Evolutionary conservation across 2,888 invertebrate genomes (phyloP).

Genomic region (Oscheius sp.): DNA sequence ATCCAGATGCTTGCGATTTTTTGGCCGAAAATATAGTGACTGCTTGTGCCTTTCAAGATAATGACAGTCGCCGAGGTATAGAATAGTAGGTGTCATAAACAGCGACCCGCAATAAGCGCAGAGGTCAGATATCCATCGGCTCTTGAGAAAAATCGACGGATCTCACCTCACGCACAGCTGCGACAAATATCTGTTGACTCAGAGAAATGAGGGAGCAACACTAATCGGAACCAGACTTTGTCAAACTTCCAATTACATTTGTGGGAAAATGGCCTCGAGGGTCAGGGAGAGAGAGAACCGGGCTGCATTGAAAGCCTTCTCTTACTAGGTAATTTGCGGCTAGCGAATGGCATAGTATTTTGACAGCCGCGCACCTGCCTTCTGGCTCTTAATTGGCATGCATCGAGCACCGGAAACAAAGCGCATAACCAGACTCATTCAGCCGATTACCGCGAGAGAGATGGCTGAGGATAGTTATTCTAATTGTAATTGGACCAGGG

Average conservation of each 20-base stretch:
- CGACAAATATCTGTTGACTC: background rate
- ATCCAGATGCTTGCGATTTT: background rate
- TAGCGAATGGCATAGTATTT: constrained; percentile 31
- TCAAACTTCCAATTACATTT: background rate
- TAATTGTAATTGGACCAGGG: constrained; percentile 1
- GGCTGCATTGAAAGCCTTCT: background rate
- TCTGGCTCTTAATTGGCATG: constrained; percentile 23
- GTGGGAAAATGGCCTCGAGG: background rate
- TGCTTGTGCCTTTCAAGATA: constrained; percentile 7
- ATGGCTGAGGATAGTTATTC: background rate
- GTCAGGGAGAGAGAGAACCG: background rate
- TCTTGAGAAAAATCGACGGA: background rate
- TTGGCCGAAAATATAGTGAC: background rate
- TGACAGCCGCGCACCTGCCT: constrained; percentile 31
- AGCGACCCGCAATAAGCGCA: constrained; percentile 11
- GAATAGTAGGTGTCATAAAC: constrained; percentile 22
- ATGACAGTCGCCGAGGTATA: constrained; percentile 12
- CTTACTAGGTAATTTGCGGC: constrained; percentile 19
- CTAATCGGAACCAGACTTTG: background rate
- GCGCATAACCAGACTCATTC: constrained; percentile 8
- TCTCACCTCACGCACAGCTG: constrained; percentile 10
- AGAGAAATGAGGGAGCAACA: background rate
- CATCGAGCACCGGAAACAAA: constrained; percentile 28
- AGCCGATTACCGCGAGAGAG: constrained; percentile 1
- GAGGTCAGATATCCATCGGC: constrained; percentile 27